These are phyloP conservation scores for Genyomyrus donnyi DNA, from an alignment of 2,113 vertebrate species.

Conservation along the genomic window DNA sequence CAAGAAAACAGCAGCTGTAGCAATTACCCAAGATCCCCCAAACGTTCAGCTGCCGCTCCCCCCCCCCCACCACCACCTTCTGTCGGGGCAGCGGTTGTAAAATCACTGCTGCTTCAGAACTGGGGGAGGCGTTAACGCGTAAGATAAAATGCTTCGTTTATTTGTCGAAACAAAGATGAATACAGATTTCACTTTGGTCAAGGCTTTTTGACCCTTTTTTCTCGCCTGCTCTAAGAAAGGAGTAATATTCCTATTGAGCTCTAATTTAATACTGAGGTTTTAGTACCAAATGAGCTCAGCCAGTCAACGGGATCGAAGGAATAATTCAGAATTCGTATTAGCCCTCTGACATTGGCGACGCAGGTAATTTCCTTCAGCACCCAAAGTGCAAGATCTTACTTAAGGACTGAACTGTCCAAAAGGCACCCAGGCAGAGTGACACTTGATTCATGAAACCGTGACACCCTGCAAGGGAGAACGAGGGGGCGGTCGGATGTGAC, in stretches of 20 bases:
- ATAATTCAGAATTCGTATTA: not conserved
- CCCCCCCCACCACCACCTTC: not conserved
- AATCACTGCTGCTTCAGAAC: not conserved
- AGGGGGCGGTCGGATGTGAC: not conserved
- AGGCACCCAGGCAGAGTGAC: not conserved
- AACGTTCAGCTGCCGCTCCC: not conserved
- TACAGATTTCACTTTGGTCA: not conserved
- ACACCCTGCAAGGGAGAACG: not conserved
- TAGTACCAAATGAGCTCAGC: not conserved
- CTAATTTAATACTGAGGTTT: not conserved
- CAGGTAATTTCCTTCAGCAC: not conserved
- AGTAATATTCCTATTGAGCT: not conserved
- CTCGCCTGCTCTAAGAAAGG: not conserved
- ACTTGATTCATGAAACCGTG: not conserved
- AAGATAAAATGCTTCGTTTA: not conserved
- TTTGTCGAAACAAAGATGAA: not conserved
- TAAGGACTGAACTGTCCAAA: not conserved
- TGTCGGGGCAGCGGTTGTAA: not conserved
- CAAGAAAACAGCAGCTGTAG: conserved; percentile 27
- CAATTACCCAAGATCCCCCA: conserved; percentile 12
- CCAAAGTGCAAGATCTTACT: not conserved
- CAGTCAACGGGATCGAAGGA: not conserved
- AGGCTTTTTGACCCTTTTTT: not conserved
- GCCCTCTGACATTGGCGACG: not conserved
- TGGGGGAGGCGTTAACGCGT: not conserved